Conservation (phyloP, 2,113 vertebrate species). For the Spilogale gracilis region DNA sequence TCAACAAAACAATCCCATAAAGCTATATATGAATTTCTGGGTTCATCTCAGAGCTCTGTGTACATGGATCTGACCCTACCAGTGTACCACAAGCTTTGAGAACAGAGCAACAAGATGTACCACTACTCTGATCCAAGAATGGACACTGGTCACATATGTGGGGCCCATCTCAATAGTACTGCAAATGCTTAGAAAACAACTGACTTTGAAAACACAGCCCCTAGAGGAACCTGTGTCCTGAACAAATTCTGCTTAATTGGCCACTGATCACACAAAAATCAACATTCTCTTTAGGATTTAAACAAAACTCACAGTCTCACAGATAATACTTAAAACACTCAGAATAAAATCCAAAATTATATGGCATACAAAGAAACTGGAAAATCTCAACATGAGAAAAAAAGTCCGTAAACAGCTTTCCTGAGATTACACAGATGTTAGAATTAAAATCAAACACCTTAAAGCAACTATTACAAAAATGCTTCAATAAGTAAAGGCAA, state of each 20-base stretch:
- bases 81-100: background rate
- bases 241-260: background rate
- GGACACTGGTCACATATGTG: background rate
- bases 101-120: background rate
- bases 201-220: background rate
- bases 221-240: background rate
- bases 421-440: background rate
- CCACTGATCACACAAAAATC: background rate
- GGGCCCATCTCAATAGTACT: background rate
- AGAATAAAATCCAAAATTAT: background rate
- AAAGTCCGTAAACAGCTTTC: constrained; percentile 10
- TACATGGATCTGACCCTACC: background rate
- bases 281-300: constrained; percentile 50
- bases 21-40: background rate
- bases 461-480: background rate
- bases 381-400: constrained; percentile 25
- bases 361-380: background rate
- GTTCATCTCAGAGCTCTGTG: background rate
- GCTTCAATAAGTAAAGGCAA: constrained; percentile 35
- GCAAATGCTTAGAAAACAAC: constrained; percentile 14
- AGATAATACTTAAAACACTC: background rate
- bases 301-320: constrained; percentile 6
- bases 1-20: background rate
- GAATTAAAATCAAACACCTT: background rate
- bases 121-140: background rate